Percentiles rank a stretch among this genome's conserved stretches.
These are phyloP conservation scores for Paedocypris sp. DNA, from an alignment of 2,113 vertebrate species.

Conservation along the genomic window DNA sequence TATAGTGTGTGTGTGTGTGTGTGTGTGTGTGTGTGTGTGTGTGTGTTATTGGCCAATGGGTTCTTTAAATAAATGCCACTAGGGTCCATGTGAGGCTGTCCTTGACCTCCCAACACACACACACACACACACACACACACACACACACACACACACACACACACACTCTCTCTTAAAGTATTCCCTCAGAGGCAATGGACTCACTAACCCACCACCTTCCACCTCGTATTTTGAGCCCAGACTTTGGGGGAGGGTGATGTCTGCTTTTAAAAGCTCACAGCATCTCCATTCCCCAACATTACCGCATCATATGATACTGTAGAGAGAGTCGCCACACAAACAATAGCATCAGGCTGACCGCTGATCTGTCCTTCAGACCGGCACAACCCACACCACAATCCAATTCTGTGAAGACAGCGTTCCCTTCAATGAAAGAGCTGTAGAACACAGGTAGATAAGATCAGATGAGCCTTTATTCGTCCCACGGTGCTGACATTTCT, in stretches of 20 bases:
- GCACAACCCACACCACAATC: slow-evolving; percentile 22
- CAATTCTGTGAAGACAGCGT: too few relatives aligned
- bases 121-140: slow-evolving; percentile 23
- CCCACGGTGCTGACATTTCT: too few relatives aligned
- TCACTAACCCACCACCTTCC: slow-evolving; percentile 3
- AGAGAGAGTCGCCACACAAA: slow-evolving; percentile 21
- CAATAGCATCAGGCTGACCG: slow-evolving; percentile 18
- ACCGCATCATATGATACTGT: slow-evolving; percentile 20
- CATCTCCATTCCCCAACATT: slow-evolving; percentile 14
- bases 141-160: slow-evolving; percentile 23
- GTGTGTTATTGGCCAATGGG: slow-evolving; percentile 41
- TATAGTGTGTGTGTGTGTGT: slow-evolving; percentile 22
- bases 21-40: neutral
- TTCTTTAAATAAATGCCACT: slow-evolving; percentile 64
- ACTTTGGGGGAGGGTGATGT: slow-evolving; percentile 15
- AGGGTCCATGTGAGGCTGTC: slow-evolving; percentile 55
- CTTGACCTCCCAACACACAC: slow-evolving; percentile 50
- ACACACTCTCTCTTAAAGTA: neutral
- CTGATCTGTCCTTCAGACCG: slow-evolving; percentile 19
- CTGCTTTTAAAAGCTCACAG: slow-evolving; percentile 28
- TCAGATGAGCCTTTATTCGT: too few relatives aligned
- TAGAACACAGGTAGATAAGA: too few relatives aligned
- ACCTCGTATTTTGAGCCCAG: slow-evolving; percentile 11
- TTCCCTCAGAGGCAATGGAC: slow-evolving; percentile 1
- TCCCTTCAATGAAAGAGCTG: too few relatives aligned